These are phyloP conservation scores for Bradypodion pumilum DNA, from an alignment of 2,797 vertebrate species.

Conservation along the genomic window DNA sequence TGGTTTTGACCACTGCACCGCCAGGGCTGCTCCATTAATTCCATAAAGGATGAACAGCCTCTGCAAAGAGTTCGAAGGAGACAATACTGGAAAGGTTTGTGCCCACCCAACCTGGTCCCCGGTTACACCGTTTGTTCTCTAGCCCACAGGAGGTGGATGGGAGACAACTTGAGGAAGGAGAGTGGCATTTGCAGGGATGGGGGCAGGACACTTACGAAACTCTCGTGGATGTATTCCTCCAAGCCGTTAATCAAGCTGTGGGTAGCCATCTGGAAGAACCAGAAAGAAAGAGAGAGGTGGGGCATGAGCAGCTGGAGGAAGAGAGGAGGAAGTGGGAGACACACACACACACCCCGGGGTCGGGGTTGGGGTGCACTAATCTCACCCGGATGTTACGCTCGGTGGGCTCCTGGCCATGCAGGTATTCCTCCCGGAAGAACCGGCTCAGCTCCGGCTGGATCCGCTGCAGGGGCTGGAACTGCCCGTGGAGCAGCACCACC, in stretches of 20 bases:
- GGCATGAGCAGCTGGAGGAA: not conserved
- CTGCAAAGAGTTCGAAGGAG: too few species aligned
- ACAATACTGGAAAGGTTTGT: too few species aligned
- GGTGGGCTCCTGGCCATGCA: constrained; percentile 85
- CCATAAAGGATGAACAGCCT: too few species aligned
- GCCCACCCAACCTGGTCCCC: not conserved
- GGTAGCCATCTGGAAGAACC: constrained; percentile 79
- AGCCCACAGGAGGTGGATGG: not conserved
- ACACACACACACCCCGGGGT: not conserved
- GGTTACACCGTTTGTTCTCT: too few species aligned
- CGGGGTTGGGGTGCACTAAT: not conserved
- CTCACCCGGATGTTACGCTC: constrained; percentile 87
- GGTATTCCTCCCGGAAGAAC: constrained; percentile 91
- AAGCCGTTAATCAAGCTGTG: constrained; percentile 84
- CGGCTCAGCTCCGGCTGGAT: constrained; percentile 88
- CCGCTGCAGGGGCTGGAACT: constrained; percentile 88
- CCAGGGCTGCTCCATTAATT: too few species aligned
- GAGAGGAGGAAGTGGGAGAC: too few species aligned
- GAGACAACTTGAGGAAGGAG: not conserved
- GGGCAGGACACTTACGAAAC: constrained; percentile 83
- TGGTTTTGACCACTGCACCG: too few species aligned
- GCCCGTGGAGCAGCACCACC: constrained; percentile 91
- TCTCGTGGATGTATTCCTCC: constrained; percentile 89
- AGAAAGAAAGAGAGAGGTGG: not conserved
- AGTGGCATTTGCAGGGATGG: not conserved